Evolutionary conservation across 2,797 vertebrate genomes (phyloP), one percentile per base, ranked within the genome.

Genomic region (Phrynocephalus forsythii): DNA sequence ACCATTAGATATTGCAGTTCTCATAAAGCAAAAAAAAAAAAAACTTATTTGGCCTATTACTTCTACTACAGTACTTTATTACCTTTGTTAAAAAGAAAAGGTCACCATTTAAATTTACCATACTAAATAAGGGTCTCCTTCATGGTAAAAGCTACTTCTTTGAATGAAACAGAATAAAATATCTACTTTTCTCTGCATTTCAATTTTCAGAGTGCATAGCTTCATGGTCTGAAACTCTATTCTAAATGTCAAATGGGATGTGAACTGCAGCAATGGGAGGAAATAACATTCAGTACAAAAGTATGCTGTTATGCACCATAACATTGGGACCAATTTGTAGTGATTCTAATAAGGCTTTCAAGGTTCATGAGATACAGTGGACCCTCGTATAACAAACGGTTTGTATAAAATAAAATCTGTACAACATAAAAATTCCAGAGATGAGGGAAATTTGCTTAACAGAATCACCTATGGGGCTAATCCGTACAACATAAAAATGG

Each of bases 101-200:
- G 93, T 94, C 92, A 93, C 6, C n/a, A 88, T 90, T 91, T 60
- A 95, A 94, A 93, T 88, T 11, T 67, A 88, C 52, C n/a, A 75
- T 38, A 75, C 82, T 95, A 94, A 94, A 94, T 92, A 91, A 50
- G 69, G 60, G 82, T 88, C 87, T 79, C 0, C 7, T 86, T 91
- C 86, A 77, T 77, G 89, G 82, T 93, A 94, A 95, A 78, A 85
- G 84, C 90, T 90, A 88, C 90, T 89, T 86, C 87, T 94, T 68
- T 92, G 90, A 95, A 94, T 91, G 79, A 92, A 93, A 92, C 72
- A 82, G 78, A n/a, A 90, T 94, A 83, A 87, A 85, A 93, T 80
- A 90, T n/a, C 76, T 92, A 94, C 93, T 93, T 86, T 85, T 87
- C 85, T 94, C 91, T 80, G 90, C 92, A 91, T 89, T 92, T 94